Base-by-base conservation (phyloP, 2,888 invertebrate genomes). In the Andrena minutula region DNA sequence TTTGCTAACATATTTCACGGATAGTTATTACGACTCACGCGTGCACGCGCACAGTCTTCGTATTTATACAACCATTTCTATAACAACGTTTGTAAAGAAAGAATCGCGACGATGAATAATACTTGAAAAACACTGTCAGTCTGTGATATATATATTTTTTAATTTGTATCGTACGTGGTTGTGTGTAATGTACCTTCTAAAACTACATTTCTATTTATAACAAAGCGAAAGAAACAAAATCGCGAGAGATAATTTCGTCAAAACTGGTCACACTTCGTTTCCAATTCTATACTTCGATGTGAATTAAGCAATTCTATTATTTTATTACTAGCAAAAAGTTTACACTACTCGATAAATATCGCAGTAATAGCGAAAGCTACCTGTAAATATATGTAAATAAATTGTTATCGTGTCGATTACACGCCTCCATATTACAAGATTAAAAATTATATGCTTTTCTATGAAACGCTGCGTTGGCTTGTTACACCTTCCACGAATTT, bases 61-160 rank as follows among this genome's bases (percentile, higher is more conserved):
- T 47, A 64, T n/a, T n/a, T n/a, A n/a, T 20, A 49, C 61, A 51
- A 28, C 16, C n/a, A n/a, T 63, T 53, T 30, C 8, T 26, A 30
- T 47, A 23, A 30, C 23, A 26, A 7, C 49, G 28, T 51, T 28
- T 20, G n/a, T 53, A 63, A 35, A 47, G 2, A 6, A 32, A 35
- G 10, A 23, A 16, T 80, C 32, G 26, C 32, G 72, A 77, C 20
- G 41, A 51, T 69, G n/a, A 63, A 41, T 28, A 64, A 47, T 71
- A 69, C 4, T 70, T 56, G 30, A 65, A 73, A 60, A 69, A 68
- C 20, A 23, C 6, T 69, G 32, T 84, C 35, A 58, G 63, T 70
- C 89, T 89, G 89, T 90, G 88, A 86, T 87, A 85, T 87, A 41
- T 41, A 28, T 71, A 87, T 87, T 85, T 83, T 79, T 80, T 79